Evolutionary conservation across 1,140 invertebrate genomes (phyloP).

Genomic region (Chelonus insularis): DNA sequence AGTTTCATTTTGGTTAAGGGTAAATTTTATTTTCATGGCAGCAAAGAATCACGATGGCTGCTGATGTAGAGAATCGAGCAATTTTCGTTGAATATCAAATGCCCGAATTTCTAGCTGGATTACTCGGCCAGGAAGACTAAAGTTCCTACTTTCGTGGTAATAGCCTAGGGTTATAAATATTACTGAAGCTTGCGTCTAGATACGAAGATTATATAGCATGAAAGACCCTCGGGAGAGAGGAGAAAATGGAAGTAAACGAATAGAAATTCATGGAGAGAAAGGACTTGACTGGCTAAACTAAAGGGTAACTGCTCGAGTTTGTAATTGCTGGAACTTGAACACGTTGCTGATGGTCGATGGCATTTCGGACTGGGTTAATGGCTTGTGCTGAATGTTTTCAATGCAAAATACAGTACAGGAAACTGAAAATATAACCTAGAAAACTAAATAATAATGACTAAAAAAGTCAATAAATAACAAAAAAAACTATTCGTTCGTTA

Average conservation of each 20-base stretch:
- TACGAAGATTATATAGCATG: conserved; percentile 3
- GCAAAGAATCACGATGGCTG: too few species aligned
- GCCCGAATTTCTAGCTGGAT: background rate
- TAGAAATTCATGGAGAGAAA: conserved; percentile 28
- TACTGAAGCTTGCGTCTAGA: background rate
- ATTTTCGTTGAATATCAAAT: conserved; percentile 35
- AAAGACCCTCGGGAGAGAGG: conserved; percentile 11
- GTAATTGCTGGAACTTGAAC: conserved; percentile 58
- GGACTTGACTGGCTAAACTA: conserved; percentile 32
- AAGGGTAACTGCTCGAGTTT: conserved; percentile 50
- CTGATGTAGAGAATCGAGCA: conserved; percentile 11
- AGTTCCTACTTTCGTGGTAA: background rate
- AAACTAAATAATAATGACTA: background rate
- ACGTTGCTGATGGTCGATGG: conserved; percentile 55
- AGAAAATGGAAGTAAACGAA: background rate
- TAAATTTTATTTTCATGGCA: too few species aligned
- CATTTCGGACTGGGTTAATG: conserved; percentile 48
- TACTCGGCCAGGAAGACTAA: background rate
- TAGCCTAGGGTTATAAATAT: background rate
- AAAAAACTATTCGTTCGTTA: background rate
- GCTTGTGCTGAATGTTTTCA: conserved; percentile 47
- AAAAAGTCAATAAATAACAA: background rate
- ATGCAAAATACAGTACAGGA: background rate
- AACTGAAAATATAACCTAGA: too few species aligned
- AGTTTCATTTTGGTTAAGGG: background rate